These are phyloP conservation scores for Syngnathus scovelli DNA, from an alignment of 2,113 vertebrate species.

Conservation along the genomic window DNA sequence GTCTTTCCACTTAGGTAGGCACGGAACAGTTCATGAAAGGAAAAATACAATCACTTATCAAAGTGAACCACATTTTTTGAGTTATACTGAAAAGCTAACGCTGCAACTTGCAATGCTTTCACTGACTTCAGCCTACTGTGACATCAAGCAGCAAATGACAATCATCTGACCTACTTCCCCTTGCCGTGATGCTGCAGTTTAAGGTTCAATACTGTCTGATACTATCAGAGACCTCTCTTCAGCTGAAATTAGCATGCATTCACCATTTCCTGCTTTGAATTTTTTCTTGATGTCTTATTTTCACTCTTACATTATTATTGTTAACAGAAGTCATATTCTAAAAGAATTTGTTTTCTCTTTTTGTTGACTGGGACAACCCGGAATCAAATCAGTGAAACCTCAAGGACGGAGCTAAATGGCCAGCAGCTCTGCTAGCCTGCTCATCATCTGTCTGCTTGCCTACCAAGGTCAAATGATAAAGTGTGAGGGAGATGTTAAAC, in stretches of 20 bases:
- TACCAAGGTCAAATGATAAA: constrained; percentile 49
- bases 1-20: too few relatives aligned
- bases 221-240: background rate
- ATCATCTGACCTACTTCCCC: background rate
- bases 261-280: background rate
- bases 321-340: too few relatives aligned
- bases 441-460: constrained; percentile 44
- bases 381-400: constrained; percentile 42
- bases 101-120: background rate
- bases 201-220: background rate
- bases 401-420: constrained; percentile 47
- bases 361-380: constrained; percentile 18
- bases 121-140: background rate
- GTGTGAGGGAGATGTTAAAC: constrained; percentile 31
- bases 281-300: too few relatives aligned
- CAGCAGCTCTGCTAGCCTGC: constrained; percentile 47
- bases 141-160: background rate
- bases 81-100: background rate
- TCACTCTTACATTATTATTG: too few relatives aligned
- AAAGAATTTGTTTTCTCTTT: background rate
- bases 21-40: too few relatives aligned
- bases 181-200: background rate
- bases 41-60: background rate
- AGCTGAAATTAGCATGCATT: background rate
- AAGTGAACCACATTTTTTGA: background rate